phyloP scores from a whole-genome alignment of 2,113 vertebrate species.

The Lagenorhynchus albirostris region DNA sequence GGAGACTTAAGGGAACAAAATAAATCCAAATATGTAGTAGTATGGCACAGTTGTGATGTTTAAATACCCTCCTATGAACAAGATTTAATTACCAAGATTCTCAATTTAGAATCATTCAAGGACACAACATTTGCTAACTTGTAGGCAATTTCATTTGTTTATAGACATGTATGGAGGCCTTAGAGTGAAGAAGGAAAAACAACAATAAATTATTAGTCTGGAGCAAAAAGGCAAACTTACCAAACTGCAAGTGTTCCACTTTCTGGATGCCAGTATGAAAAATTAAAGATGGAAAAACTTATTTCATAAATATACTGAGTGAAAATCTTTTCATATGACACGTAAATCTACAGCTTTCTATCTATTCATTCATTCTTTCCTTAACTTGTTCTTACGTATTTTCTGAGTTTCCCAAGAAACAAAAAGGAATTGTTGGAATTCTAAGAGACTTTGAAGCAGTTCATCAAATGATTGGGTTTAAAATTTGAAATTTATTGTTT shows the following conservation, averaged over 20 bases:
- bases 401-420: not conserved
- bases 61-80: not conserved
- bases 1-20: not conserved
- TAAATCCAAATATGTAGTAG: not conserved
- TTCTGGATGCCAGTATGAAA: not conserved
- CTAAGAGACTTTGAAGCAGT: not conserved
- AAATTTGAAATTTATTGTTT: not conserved
- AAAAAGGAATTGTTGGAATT: not conserved
- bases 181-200: not conserved
- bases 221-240: not conserved
- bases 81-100: not conserved
- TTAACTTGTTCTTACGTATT: not conserved
- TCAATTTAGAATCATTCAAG: not conserved
- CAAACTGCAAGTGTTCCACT: not conserved
- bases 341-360: not conserved
- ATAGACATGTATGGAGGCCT: not conserved
- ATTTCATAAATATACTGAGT: not conserved
- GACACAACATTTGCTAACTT: not conserved
- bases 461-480: not conserved
- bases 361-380: not conserved
- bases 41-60: not conserved
- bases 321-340: not conserved
- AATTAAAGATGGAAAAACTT: not conserved
- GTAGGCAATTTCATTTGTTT: not conserved
- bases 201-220: not conserved